phyloP scores from a whole-genome alignment of 2,113 vertebrate species.

The Salvelinus alpinus region DNA sequence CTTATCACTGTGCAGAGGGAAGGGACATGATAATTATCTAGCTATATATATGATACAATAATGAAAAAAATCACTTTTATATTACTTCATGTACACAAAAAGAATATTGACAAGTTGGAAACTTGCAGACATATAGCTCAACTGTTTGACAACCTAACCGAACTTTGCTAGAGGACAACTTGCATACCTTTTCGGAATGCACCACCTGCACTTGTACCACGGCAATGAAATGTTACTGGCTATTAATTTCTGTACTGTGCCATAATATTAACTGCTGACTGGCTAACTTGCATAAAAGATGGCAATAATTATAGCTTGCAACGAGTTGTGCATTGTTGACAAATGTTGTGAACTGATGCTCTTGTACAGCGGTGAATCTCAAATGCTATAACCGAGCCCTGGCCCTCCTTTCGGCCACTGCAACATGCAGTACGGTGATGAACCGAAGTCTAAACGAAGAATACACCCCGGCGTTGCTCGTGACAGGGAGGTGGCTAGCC shows the following conservation, averaged over 20 bases:
- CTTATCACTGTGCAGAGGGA: background rate
- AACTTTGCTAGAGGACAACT: background rate
- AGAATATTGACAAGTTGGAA: too few species aligned
- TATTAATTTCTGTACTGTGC: conserved; percentile 4
- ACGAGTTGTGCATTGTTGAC: background rate
- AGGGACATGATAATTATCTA: background rate
- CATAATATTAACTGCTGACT: background rate
- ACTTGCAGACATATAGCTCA: background rate
- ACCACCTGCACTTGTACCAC: background rate
- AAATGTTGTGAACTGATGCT: background rate
- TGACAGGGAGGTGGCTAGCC: conserved; percentile 41
- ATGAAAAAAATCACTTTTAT: background rate
- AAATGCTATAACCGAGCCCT: conserved; percentile 19
- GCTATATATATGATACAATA: background rate
- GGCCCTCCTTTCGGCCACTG: conserved; percentile 38
- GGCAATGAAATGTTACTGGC: background rate
- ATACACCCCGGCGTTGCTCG: conserved; percentile 33
- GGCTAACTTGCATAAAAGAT: background rate
- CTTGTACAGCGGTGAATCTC: conserved; percentile 24
- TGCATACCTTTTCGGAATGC: conserved; percentile 12
- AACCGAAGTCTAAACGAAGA: conserved; percentile 48
- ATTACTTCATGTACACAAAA: too few species aligned
- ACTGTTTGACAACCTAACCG: background rate
- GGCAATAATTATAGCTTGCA: background rate
- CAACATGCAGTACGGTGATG: conserved; percentile 47